These are phyloP conservation scores for Drosophila yooni DNA, from an alignment of 2,888 invertebrate genomes.

Conservation along the genomic window DNA sequence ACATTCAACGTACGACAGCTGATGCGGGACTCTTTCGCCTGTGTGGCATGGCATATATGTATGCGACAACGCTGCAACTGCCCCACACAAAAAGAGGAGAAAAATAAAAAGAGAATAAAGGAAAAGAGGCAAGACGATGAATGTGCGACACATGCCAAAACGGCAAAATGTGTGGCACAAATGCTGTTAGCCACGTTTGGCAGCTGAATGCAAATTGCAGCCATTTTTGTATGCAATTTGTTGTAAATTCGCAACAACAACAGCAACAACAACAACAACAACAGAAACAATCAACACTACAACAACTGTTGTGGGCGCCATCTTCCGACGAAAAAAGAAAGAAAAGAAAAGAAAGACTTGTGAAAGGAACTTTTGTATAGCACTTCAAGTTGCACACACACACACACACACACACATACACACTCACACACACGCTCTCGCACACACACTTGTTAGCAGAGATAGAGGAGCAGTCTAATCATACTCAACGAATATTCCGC, in stretches of 20 bases:
- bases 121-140: slow-evolving; percentile 44
- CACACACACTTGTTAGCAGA: background rate
- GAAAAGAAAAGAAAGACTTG: slow-evolving; percentile 6
- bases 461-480: slow-evolving; percentile 34
- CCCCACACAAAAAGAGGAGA: slow-evolving; percentile 1
- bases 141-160: slow-evolving; percentile 66
- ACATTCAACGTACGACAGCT: slow-evolving; percentile 64
- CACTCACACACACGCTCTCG: background rate
- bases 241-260: slow-evolving; percentile 49
- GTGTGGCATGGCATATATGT: slow-evolving; percentile 32
- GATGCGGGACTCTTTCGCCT: slow-evolving; percentile 45
- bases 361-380: slow-evolving; percentile 41
- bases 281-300: background rate
- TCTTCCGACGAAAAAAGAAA: slow-evolving; percentile 20
- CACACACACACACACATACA: background rate
- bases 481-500: slow-evolving; percentile 18
- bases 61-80: slow-evolving; percentile 52
- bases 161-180: slow-evolving; percentile 33
- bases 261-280: slow-evolving; percentile 1
- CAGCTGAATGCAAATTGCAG: slow-evolving; percentile 72
- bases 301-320: slow-evolving; percentile 39
- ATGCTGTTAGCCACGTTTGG: slow-evolving; percentile 35
- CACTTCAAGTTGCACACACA: slow-evolving; percentile 26
- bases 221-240: slow-evolving; percentile 70
- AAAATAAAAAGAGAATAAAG: background rate